Percentiles rank a stretch among this genome's conserved stretches.
Conservation (phyloP, 2,888 invertebrate species). For the Aradus depressus region DNA sequence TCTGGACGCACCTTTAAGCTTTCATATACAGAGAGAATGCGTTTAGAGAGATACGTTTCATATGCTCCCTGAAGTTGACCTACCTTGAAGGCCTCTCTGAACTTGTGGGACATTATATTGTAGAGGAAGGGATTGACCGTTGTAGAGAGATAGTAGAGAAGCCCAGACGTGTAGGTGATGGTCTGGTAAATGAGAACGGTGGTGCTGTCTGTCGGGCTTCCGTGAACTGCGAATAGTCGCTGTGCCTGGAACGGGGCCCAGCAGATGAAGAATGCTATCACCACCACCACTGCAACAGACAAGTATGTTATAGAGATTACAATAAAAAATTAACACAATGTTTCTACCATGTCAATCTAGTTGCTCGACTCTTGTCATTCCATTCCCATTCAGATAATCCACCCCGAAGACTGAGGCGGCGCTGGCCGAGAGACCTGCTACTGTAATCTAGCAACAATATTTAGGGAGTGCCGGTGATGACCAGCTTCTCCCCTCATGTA, state of each 20-base stretch:
- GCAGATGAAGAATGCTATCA: conserved; percentile 69
- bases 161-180: conserved; percentile 72
- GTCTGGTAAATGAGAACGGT: conserved; percentile 48
- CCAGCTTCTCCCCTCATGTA: too few relatives aligned
- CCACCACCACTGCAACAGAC: conserved; percentile 61
- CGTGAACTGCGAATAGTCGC: conserved; percentile 55
- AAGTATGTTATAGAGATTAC: too few relatives aligned
- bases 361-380: too few relatives aligned
- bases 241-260: conserved; percentile 91
- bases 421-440: too few relatives aligned
- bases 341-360: too few relatives aligned
- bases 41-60: not conserved
- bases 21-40: too few relatives aligned
- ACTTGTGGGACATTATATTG: conserved; percentile 90
- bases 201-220: conserved; percentile 22
- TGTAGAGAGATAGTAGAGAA: conserved; percentile 83
- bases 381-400: too few relatives aligned
- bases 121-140: conserved; percentile 88
- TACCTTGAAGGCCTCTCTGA: conserved; percentile 45
- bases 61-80: not conserved
- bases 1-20: too few relatives aligned
- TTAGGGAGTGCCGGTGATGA: too few relatives aligned
- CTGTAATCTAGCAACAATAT: too few relatives aligned
- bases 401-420: too few relatives aligned
- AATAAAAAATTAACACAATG: too few relatives aligned